phyloP scores from a whole-genome alignment of 2,797 vertebrate species.

The Notamacropus eugenii region DNA sequence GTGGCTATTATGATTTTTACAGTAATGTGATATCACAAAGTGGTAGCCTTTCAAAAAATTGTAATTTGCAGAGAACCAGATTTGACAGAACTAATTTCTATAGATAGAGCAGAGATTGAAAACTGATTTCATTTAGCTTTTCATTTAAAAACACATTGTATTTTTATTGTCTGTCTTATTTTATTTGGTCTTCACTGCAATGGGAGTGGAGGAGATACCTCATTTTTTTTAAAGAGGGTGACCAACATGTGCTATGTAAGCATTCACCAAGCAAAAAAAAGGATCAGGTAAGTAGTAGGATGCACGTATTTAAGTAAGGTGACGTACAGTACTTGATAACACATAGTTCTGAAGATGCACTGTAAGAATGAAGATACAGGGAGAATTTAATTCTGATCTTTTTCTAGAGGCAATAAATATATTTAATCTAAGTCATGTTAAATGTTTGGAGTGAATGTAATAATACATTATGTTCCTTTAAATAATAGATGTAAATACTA shows the following conservation, averaged over 20 bases:
- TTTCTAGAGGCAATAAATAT: constrained; percentile 75
- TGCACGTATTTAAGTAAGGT: neutral
- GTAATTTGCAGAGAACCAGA: neutral
- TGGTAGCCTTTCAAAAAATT: neutral
- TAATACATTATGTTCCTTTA: constrained; percentile 61
- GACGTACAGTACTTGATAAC: neutral
- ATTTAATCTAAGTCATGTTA: constrained; percentile 66
- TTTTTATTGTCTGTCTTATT: neutral
- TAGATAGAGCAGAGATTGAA: neutral
- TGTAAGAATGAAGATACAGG: neutral
- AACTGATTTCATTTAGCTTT: neutral
- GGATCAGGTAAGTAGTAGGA: neutral
- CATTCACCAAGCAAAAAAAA: neutral
- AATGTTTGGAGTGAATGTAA: constrained; percentile 48
- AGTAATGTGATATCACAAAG: neutral
- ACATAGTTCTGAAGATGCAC: constrained; percentile 38
- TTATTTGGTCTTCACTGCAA: neutral
- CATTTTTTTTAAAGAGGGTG: neutral
- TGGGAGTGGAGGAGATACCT: neutral
- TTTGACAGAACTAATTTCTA: neutral
- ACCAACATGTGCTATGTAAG: neutral
- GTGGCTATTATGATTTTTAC: neutral
- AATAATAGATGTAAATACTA: constrained; percentile 68
- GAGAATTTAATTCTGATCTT: constrained; percentile 61
- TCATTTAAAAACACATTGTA: neutral